phyloP scores from a whole-genome alignment of 2,797 vertebrate genomes.

The Pseudocheirus occidentalis region DNA sequence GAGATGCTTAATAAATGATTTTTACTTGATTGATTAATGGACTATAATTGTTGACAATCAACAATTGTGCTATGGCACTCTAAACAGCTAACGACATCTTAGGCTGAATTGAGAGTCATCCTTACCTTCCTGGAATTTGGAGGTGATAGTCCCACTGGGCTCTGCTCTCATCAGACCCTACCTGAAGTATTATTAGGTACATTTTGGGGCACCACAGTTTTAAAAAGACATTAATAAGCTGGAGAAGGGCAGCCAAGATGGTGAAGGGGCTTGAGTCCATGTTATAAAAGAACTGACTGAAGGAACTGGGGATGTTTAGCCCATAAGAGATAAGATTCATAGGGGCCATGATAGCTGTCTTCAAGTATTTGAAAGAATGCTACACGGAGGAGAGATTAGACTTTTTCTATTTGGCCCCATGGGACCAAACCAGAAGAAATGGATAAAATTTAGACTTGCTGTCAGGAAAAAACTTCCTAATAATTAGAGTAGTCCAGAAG shows the following conservation, averaged over 20 bases:
- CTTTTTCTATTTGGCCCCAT: neutral
- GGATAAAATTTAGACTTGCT: neutral
- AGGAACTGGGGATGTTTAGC: neutral
- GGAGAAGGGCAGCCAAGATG: neutral
- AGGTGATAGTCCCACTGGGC: neutral
- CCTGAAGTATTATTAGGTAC: neutral
- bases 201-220: neutral
- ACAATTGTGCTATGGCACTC: neutral
- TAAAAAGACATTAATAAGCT: neutral
- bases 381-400: neutral
- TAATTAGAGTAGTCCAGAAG: neutral
- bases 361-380: neutral
- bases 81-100: neutral
- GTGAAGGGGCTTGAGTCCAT: neutral
- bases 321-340: neutral
- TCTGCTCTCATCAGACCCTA: neutral
- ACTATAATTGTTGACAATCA: neutral
- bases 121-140: neutral
- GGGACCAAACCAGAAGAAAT: neutral
- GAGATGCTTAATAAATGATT: neutral
- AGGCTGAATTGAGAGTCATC: no score
- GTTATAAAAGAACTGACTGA: neutral
- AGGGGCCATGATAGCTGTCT: neutral
- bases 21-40: neutral
- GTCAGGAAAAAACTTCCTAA: neutral